phyloP scores from a whole-genome alignment of 2,113 vertebrate species.

The Micromys minutus region DNA sequence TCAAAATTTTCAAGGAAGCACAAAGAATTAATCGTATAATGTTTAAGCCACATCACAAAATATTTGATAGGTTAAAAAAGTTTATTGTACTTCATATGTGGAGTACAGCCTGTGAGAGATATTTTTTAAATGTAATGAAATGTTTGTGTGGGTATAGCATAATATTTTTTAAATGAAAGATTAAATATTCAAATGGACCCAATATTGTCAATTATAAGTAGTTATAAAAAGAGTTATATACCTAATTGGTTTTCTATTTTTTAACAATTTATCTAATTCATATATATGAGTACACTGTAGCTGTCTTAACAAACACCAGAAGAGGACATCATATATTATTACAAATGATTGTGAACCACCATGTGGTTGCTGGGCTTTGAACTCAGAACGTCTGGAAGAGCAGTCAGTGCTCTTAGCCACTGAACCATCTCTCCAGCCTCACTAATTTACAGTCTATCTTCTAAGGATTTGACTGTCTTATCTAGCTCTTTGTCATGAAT shows the following conservation, averaged over 20 bases:
- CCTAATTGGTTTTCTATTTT: not conserved
- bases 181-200: not conserved
- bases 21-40: not conserved
- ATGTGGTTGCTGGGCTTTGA: no score
- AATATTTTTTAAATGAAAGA: not conserved
- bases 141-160: not conserved
- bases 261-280: no score
- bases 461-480: not conserved
- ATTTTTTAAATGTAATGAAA: not conserved
- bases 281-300: no score
- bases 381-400: no score
- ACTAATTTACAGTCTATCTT: no score
- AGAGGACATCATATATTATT: no score
- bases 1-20: not conserved
- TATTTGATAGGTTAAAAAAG: not conserved
- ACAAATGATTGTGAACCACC: no score
- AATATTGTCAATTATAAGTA: not conserved
- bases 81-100: not conserved
- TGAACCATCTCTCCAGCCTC: no score
- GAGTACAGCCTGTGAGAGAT: not conserved
- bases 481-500: not conserved
- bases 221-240: not conserved
- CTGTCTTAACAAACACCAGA: no score
- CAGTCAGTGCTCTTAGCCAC: no score
- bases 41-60: not conserved